Conservation (phyloP, 1,140 invertebrate genomes). For the Mercenaria mercenaria region DNA sequence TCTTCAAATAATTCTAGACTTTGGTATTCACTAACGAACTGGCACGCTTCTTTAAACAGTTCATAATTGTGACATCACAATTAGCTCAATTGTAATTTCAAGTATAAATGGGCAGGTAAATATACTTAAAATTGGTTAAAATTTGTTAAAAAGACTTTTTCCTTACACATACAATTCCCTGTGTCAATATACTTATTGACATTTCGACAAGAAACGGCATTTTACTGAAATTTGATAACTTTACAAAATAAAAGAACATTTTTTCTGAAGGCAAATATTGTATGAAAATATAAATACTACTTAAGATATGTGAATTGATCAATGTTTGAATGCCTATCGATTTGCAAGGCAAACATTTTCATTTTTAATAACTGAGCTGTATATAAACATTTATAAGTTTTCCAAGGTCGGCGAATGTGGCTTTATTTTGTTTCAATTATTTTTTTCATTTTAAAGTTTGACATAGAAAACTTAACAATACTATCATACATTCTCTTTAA, state of each 20-base stretch:
- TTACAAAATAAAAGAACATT: background rate
- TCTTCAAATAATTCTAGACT: no score
- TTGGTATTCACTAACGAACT: no score
- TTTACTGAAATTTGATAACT: background rate
- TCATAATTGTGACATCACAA: background rate
- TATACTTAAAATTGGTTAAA: background rate
- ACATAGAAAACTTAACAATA: no score
- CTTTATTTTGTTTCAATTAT: no score
- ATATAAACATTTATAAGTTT: no score
- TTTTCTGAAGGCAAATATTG: background rate
- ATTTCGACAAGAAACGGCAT: background rate
- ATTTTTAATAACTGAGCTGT: background rate
- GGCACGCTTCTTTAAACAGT: background rate
- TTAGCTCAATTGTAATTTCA: constrained; percentile 1
- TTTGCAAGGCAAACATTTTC: background rate
- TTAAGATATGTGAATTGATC: background rate
- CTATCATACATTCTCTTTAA: no score
- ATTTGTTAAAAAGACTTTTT: background rate
- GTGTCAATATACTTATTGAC: background rate
- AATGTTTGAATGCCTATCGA: background rate
- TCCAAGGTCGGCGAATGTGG: no score
- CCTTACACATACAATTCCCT: background rate
- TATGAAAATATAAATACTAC: background rate
- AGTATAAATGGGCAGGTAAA: background rate
- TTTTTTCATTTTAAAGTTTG: no score